Base-by-base conservation (phyloP, 1,140 invertebrate genomes). In the Amphibalanus amphitrite region DNA sequence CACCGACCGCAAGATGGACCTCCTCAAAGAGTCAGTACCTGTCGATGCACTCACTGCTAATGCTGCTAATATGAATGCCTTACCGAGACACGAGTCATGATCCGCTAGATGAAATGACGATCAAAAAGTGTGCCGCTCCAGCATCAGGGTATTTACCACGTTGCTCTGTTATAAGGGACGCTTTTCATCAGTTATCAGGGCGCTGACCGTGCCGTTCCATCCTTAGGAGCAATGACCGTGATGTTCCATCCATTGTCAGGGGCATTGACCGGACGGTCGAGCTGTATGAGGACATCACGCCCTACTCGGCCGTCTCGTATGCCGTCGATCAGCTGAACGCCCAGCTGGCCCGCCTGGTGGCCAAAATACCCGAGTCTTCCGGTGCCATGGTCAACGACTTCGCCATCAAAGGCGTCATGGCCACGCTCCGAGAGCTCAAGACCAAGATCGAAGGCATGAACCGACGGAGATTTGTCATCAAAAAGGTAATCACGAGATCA, bases 1-100 rank as follows among this genome's bases (percentile, higher is more conserved):
- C 15, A 70, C 81, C n/a, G 81, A 82, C 72, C 78, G 77, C 71
- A 82, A 82, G 76, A 73, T 82, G 28, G 80, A 81, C 70, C 64
- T 38, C 6, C 38, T 38, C 17, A 38, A 38, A 8, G 38, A 38
- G 38, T 38, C 38, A 38, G 38, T 38, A n/a, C n/a, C n/a, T n/a
- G n/a, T n/a, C n/a, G n/a, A n/a, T n/a, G n/a, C n/a, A n/a, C n/a
- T n/a, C n/a, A n/a, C n/a, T n/a, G n/a, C n/a, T n/a, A n/a, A n/a
- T n/a, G n/a, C n/a, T n/a, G n/a, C n/a, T n/a, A n/a, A n/a, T n/a
- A n/a, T n/a, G n/a, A n/a, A n/a, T n/a, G n/a, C n/a, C n/a, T n/a
- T n/a, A n/a, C n/a, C n/a, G n/a, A n/a, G n/a, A n/a, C n/a, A n/a
- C n/a, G n/a, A n/a, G n/a, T n/a, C n/a, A n/a, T n/a, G n/a, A n/a